Base-by-base conservation (phyloP, 2,888 invertebrate species). In the Anoplius nigerrimus region DNA sequence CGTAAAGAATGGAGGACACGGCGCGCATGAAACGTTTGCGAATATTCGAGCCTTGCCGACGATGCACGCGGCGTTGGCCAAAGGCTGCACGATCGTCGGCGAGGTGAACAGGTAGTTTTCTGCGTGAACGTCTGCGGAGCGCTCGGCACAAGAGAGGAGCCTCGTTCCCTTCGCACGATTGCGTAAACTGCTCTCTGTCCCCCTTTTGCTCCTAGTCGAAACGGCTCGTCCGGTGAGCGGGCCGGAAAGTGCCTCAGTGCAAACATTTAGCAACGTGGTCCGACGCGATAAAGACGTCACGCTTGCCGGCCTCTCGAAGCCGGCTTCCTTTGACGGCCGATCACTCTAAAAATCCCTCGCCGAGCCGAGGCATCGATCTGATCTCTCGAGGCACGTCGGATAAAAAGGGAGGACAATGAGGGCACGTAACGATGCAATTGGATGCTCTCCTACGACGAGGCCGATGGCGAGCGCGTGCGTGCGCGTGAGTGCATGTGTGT, bases 21-120 rank as follows among this genome's bases (percentile, higher is more conserved):
- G 11, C 34, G 34, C 8, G 34, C 34, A 34, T 34, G 8, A 6
- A 11, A 11, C 8, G 8, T 11, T 34, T 3, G 34, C 4, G 11
- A 34, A 34, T 11, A 34, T 34, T 34, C 11, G 8, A 3, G 34
- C 34, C n/a, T n/a, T 11, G 34, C 34, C n/a, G n/a, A 34, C 34
- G 8, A 11, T 34, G 34, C 8, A 34, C 4, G 11, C 11, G 34
- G 34, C 8, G 34, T n/a, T n/a, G n/a, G 11, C 1, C 34, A 34
- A 34, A 34, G 34, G 11, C 34, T 34, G 34, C 53, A 48, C 58
- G 70, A 63, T 66, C 63, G 70, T 62, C 60, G 66, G 11, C 66
- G 66, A 72, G 69, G 66, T 62, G 46, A 72, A 70, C 63, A 54
- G 66, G 63, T 72, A 66, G 65, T 55, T 16, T 48, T 68, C 45